These are phyloP conservation scores for Pinna nobilis DNA, from an alignment of 1,140 invertebrate species.

Conservation along the genomic window DNA sequence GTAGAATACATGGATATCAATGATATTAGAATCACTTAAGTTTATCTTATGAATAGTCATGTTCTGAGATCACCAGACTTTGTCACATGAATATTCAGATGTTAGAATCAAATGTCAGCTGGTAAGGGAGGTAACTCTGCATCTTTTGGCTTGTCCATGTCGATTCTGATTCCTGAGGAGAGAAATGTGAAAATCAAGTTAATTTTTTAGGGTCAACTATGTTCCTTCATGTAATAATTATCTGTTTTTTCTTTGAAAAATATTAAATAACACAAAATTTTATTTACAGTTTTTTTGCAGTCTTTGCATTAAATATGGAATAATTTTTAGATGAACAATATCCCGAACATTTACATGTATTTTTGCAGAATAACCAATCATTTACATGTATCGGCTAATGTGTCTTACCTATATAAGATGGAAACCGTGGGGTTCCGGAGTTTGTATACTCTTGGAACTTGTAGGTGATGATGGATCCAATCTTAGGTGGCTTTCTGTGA, in stretches of 20 bases:
- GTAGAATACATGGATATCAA: too few species aligned
- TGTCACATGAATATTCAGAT: too few species aligned
- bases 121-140: constrained; percentile 44
- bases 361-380: not conserved
- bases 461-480: constrained; percentile 70
- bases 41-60: too few species aligned
- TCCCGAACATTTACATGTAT: not conserved
- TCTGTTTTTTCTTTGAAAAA: not conserved
- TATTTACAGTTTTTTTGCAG: too few species aligned
- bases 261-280: not conserved
- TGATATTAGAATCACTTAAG: too few species aligned
- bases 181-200: constrained; percentile 12
- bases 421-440: constrained; percentile 66
- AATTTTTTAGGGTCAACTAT: not conserved
- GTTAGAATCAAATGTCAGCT: constrained; percentile 19
- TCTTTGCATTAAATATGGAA: too few species aligned
- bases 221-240: not conserved
- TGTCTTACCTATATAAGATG: constrained; percentile 60
- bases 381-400: not conserved
- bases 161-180: constrained; percentile 61
- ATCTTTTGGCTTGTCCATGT: constrained; percentile 67
- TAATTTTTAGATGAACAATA: too few species aligned
- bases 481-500: constrained; percentile 65
- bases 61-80: too few species aligned
- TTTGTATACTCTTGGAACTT: constrained; percentile 70